Conservation (phyloP, 92 coral and sea anemone species). For the Porites lobata region DNA sequence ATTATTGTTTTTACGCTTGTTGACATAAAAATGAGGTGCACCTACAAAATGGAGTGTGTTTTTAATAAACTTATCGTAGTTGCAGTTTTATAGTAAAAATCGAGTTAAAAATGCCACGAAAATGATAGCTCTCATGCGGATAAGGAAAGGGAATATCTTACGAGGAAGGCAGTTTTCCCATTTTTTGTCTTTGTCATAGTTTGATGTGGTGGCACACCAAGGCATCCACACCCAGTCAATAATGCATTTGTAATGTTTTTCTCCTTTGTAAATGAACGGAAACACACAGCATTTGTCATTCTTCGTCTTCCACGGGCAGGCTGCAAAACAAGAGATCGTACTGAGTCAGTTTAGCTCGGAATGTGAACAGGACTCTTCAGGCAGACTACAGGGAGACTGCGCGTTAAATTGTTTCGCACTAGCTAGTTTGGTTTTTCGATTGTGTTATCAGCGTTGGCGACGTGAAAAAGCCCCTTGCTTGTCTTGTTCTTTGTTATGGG, state of each 20-base stretch:
- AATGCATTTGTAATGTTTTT: slow-evolving; percentile 59
- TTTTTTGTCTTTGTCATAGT: slow-evolving; percentile 46
- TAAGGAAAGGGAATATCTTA: not conserved
- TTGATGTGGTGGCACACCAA: slow-evolving; percentile 53
- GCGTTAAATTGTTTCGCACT: too few relatives aligned
- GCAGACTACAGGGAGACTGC: too few relatives aligned
- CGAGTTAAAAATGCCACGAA: not conserved
- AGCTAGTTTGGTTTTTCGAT: too few relatives aligned
- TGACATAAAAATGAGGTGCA: too few relatives aligned
- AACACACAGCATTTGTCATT: slow-evolving; percentile 58
- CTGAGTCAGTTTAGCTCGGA: not conserved
- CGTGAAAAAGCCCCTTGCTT: too few relatives aligned
- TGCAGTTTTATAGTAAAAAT: too few relatives aligned
- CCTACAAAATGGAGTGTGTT: too few relatives aligned
- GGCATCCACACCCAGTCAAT: slow-evolving; percentile 44
- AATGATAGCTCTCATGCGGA: not conserved
- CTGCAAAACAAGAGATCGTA: slow-evolving; percentile 8
- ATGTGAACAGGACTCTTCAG: too few relatives aligned
- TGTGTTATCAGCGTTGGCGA: too few relatives aligned
- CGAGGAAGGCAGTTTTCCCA: slow-evolving; percentile 60
- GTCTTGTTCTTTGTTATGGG: too few relatives aligned
- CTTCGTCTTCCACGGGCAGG: slow-evolving; percentile 45
- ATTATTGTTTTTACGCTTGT: too few relatives aligned
- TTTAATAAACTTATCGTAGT: too few relatives aligned
- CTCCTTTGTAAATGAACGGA: slow-evolving; percentile 55